These are phyloP conservation scores for Porites rus DNA, from an alignment of 92 coral and sea anemone species.

Conservation along the genomic window DNA sequence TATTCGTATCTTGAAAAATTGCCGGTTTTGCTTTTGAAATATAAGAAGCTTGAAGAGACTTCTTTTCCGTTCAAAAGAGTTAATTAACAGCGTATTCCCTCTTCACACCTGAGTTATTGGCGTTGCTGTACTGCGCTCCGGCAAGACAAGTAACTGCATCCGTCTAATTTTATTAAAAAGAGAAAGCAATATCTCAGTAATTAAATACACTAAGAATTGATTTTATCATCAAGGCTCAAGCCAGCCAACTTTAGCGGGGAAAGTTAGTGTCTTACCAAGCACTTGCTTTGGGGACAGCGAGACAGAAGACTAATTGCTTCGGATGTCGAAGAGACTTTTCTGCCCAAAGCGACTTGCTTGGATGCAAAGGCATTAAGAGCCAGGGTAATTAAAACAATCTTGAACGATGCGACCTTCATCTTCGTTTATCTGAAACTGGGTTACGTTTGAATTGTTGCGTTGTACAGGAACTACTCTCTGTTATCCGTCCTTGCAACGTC, in stretches of 20 bases:
- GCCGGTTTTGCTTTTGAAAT: too few relatives aligned
- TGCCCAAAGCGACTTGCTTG: not conserved
- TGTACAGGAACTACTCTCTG: not conserved
- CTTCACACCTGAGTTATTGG: not conserved
- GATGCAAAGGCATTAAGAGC: not conserved
- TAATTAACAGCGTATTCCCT: too few relatives aligned
- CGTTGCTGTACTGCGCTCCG: not conserved
- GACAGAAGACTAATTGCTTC: not conserved
- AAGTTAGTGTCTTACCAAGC: too few relatives aligned
- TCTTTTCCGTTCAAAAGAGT: too few relatives aligned
- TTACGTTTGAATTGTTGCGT: not conserved
- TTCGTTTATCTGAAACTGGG: not conserved
- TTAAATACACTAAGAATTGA: too few relatives aligned
- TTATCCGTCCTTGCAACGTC: not conserved
- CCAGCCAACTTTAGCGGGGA: too few relatives aligned
- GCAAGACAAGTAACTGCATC: constrained; percentile 12
- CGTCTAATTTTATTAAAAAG: not conserved
- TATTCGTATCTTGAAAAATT: too few relatives aligned
- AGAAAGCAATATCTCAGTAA: not conserved
- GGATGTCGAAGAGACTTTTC: not conserved
- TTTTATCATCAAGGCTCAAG: too few relatives aligned
- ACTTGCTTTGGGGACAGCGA: not conserved
- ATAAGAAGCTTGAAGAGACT: too few relatives aligned
- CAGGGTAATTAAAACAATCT: not conserved
- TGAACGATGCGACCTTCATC: not conserved